Conservation (phyloP, 2,888 invertebrate genomes). For the Drosophila subquinaria region DNA sequence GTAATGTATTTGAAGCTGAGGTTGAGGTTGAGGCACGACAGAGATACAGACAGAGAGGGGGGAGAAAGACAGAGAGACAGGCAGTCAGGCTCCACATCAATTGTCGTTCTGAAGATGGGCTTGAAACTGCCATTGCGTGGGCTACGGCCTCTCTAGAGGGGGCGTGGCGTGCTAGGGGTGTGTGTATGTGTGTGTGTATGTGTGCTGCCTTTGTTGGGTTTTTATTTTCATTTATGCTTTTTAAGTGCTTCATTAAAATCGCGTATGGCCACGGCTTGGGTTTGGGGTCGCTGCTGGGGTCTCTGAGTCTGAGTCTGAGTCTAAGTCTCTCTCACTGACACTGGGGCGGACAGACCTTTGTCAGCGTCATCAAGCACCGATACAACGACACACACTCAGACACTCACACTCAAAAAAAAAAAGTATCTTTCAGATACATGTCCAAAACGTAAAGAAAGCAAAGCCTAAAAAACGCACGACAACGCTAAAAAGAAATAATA, state of each 20-base stretch:
- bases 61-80: constrained; percentile 17
- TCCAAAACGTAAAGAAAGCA: constrained; percentile 76
- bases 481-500: constrained; percentile 49
- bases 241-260: constrained; percentile 81
- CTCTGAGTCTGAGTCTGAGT: constrained; percentile 12
- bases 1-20: constrained; percentile 47
- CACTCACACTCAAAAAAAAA: constrained; percentile 32
- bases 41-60: constrained; percentile 11
- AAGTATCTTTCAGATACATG: constrained; percentile 78
- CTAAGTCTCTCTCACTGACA: constrained; percentile 14
- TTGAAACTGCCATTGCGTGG: constrained; percentile 42
- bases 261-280: constrained; percentile 67
- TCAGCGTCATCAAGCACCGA: constrained; percentile 74
- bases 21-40: constrained; percentile 9
- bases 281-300: constrained; percentile 44
- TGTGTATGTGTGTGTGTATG: constrained; percentile 29
- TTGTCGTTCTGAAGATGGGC: constrained; percentile 75
- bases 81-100: constrained; percentile 75
- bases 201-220: constrained; percentile 67
- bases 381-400: constrained; percentile 39
- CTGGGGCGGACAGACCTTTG: constrained; percentile 73
- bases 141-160: background rate
- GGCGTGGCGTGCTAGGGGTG: constrained; percentile 7
- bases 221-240: constrained; percentile 82
- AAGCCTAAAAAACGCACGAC: constrained; percentile 61